phyloP scores from a whole-genome alignment of 1,140 invertebrate species.

The Drosophila pachea region DNA sequence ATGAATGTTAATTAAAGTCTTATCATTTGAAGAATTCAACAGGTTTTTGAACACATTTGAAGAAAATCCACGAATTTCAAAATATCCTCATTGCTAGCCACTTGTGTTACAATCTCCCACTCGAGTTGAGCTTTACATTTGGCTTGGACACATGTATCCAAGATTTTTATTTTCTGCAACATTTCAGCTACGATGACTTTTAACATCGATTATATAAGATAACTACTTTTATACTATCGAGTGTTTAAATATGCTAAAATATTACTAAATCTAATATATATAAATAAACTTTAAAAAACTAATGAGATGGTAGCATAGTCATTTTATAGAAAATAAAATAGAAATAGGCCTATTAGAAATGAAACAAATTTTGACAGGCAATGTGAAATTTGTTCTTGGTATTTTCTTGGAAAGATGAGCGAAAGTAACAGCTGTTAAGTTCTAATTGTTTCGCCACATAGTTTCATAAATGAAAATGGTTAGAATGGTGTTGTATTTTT shows the following conservation, averaged over 20 bases:
- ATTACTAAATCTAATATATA: too few species aligned
- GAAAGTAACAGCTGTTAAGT: conserved; percentile 3
- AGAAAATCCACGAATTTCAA: background rate
- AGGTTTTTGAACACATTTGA: background rate
- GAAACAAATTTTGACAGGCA: too few species aligned
- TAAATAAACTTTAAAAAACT: too few species aligned
- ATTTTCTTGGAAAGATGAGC: background rate
- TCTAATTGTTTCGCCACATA: background rate
- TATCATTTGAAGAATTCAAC: background rate
- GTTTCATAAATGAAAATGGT: background rate
- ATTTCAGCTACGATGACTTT: background rate
- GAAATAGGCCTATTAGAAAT: too few species aligned
- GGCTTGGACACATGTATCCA: background rate
- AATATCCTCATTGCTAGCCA: too few species aligned
- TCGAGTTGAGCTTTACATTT: background rate
- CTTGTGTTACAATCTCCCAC: background rate
- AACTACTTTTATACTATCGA: too few species aligned
- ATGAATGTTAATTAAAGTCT: too few species aligned
- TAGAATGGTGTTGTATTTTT: too few species aligned
- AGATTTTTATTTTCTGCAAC: background rate
- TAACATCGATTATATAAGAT: background rate
- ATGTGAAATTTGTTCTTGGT: background rate
- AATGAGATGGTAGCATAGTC: too few species aligned
- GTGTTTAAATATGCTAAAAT: too few species aligned
- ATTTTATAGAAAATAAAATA: too few species aligned